Evolutionary conservation across 35 echinoderm and acorn worm genomes (phyloP).

Genomic region (Chiridota heheva): DNA sequence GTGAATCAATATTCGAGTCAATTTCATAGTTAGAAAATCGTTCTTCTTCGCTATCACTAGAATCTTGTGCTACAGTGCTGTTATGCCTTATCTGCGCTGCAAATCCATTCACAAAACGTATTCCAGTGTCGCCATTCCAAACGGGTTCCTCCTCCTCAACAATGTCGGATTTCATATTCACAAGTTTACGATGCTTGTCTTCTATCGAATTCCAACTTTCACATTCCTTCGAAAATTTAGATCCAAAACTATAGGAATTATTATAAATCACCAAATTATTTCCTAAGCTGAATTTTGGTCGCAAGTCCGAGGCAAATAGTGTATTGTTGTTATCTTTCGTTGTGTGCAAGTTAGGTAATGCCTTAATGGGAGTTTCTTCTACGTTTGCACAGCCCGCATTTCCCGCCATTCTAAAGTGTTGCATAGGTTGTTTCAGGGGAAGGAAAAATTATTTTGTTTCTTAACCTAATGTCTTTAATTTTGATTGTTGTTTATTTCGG

Average conservation of each 20-base stretch:
- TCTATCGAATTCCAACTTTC: conserved; percentile 28
- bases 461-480: too few relatives aligned
- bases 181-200: conserved; percentile 3
- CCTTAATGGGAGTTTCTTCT: too few relatives aligned
- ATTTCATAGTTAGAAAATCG: conserved; percentile 32
- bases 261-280: too few relatives aligned
- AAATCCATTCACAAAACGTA: conserved; percentile 47
- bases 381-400: too few relatives aligned
- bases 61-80: background rate
- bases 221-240: conserved; percentile 18
- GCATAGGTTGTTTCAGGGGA: too few relatives aligned
- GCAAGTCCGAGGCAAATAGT: too few relatives aligned
- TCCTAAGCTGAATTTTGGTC: too few relatives aligned
- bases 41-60: conserved; percentile 9
- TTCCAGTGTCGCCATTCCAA: background rate
- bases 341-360: too few relatives aligned
- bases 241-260: conserved; percentile 33
- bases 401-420: too few relatives aligned
- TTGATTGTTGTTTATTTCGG: too few relatives aligned
- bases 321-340: too few relatives aligned
- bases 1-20: conserved; percentile 24
- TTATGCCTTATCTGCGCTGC: conserved; percentile 43
- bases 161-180: conserved; percentile 17
- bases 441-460: too few relatives aligned
- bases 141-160: conserved; percentile 35